phyloP scores from a whole-genome alignment of 1,140 invertebrate genomes.

The Drosophila biarmipes region DNA sequence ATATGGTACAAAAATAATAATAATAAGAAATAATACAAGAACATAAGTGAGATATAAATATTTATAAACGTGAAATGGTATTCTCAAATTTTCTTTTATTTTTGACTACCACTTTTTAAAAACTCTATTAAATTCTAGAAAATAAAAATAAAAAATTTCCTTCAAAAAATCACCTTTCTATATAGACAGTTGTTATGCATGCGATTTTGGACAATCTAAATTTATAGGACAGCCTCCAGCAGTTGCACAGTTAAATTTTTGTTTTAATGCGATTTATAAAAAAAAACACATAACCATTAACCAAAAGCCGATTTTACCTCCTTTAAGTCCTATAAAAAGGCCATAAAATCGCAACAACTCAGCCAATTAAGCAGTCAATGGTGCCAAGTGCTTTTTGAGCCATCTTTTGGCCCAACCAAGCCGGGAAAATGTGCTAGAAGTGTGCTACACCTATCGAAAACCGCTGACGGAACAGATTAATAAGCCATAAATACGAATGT shows the following conservation, averaged over 20 bases:
- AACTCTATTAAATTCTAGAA: background rate
- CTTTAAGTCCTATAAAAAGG: background rate
- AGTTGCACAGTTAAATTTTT: background rate
- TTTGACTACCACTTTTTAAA: no score
- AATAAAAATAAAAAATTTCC: background rate
- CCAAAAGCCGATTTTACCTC: background rate
- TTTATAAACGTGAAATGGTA: no score
- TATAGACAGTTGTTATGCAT: background rate
- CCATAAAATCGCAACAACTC: constrained; percentile 1
- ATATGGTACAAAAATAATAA: no score
- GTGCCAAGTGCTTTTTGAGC: background rate
- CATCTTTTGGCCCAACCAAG: background rate
- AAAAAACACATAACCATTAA: background rate
- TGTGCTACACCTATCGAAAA: background rate
- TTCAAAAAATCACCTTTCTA: no score
- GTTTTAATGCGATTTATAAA: background rate
- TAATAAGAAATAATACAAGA: no score
- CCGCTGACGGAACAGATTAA: background rate
- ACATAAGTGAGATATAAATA: no score
- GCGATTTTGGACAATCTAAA: background rate
- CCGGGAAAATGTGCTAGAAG: background rate
- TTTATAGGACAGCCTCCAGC: background rate
- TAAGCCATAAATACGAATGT: constrained; percentile 17
- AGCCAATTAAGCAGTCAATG: constrained; percentile 10
- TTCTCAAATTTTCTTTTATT: no score